Evolutionary conservation across 35 echinoderm and acorn worm species (phyloP), one percentile per base, ranked within the genome.

Genomic region (Ophiothrix spiculata): DNA sequence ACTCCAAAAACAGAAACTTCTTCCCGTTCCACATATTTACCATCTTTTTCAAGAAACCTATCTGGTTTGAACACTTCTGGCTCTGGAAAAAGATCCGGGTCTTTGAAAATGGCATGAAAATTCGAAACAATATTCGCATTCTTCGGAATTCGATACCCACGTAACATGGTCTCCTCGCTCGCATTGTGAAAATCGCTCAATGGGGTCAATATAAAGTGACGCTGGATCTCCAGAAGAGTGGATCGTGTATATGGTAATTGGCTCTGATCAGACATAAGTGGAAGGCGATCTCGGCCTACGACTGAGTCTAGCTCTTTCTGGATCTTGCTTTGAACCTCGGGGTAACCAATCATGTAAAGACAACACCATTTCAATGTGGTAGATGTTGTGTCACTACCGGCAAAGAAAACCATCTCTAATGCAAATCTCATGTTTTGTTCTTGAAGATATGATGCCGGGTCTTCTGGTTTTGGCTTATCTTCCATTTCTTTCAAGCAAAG

Each of bases 221-320:
- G 56, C 39, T 74, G 39, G 32, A 87, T 74, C 63, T 92, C 90
- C 31, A 84, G 75, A 56, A 92, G 32, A 12, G 77, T 75, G 4
- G 90, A 86, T 34, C 85, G 85, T 28, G 91, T 93, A 12, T 83
- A 84, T 6, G 91, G 86, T 15, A 93, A 80, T 1, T 84, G 75
- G 29, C 37, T 39, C 36, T 74, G 39, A 38, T 93, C 64, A 23
- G 79, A 33, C n/a, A 88, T 16, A 19, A 81, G 78, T 41, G 90
- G 90, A 23, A 92, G 78, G 19, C 85, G 78, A 74, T 87, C 84
- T 19, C 77, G 12, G 32, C 90, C 85, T 39, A 87, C 40, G 0
- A 92, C 85, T 1, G 2, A 46, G 41, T 92, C 90, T 1, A 92
- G 35, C 73, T 92, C 90, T 11, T 33, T 15, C 36, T 84, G 84